Evolutionary conservation across 1,140 invertebrate genomes (phyloP).

Genomic region (Venustaconcha ellipsiformis): DNA sequence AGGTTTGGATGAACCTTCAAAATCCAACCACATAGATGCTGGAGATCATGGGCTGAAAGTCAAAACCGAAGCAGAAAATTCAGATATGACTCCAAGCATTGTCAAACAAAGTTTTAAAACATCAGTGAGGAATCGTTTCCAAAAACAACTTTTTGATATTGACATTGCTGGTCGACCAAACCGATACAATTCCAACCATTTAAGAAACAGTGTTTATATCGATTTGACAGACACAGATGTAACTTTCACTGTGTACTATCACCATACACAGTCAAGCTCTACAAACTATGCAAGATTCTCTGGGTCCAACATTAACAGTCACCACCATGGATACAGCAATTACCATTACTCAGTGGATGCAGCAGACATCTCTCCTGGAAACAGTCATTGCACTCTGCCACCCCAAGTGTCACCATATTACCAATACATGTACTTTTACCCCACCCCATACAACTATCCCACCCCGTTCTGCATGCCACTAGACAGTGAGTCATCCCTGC

Average conservation of each 20-base stretch:
- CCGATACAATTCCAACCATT: conserved; percentile 25
- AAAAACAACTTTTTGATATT: conserved; percentile 53
- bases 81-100: no score
- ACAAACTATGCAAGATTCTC: conserved; percentile 30
- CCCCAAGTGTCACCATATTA: conserved; percentile 8
- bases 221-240: conserved; percentile 66
- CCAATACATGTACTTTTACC: conserved; percentile 35
- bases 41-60: conserved; percentile 1
- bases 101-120: no score
- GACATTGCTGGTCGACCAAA: conserved; percentile 40
- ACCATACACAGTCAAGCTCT: conserved; percentile 39
- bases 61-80: no score
- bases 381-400: conserved; percentile 16
- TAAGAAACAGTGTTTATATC: conserved; percentile 58
- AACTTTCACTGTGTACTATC: conserved; percentile 61
- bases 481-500: conserved; percentile 45
- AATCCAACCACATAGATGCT: conserved; percentile 6
- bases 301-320: conserved; percentile 23
- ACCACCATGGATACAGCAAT: conserved; percentile 7
- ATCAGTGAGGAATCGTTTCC: not conserved
- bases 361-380: conserved; percentile 14
- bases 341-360: conserved; percentile 9
- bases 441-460: conserved; percentile 41
- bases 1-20: conserved; percentile 8
- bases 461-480: conserved; percentile 34